Conservation (phyloP, 1,140 invertebrate species). For the Oscheius sp. region DNA sequence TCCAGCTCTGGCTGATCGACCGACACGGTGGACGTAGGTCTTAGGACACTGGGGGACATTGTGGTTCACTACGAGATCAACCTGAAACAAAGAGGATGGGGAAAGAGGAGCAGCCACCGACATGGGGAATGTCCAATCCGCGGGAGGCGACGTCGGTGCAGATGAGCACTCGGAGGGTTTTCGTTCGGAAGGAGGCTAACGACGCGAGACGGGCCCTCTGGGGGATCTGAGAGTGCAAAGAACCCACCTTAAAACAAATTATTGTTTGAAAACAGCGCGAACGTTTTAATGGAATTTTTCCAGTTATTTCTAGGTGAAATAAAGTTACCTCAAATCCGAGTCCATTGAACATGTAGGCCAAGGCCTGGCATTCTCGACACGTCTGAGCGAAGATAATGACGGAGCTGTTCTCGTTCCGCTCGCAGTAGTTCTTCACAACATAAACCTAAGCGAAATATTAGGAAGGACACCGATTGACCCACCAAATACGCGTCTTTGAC, state of each 20-base stretch:
- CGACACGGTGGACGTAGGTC: constrained; percentile 55
- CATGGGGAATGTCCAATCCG: constrained; percentile 60
- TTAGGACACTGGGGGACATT: constrained; percentile 56
- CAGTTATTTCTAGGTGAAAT: background rate
- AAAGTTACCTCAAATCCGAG: constrained; percentile 52
- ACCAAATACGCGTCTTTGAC: constrained; percentile 86
- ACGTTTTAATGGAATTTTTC: background rate
- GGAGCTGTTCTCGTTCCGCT: constrained; percentile 35
- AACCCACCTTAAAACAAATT: constrained; percentile 46
- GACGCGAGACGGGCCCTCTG: constrained; percentile 48
- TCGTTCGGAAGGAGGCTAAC: constrained; percentile 47
- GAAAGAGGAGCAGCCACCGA: constrained; percentile 28
- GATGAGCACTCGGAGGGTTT: constrained; percentile 46
- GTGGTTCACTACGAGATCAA: constrained; percentile 58
- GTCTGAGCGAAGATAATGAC: constrained; percentile 57
- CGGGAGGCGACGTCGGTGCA: constrained; percentile 58
- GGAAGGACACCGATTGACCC: background rate
- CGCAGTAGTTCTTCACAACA: constrained; percentile 74
- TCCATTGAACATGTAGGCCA: constrained; percentile 55
- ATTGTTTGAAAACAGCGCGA: background rate
- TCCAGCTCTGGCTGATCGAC: constrained; percentile 55
- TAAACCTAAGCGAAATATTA: constrained; percentile 66
- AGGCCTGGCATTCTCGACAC: constrained; percentile 57
- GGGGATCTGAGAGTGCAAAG: constrained; percentile 52
- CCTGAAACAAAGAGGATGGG: constrained; percentile 36